Evolutionary conservation across 64 coral and sea anemone genomes (phyloP), one percentile per base, ranked within the genome.

Genomic region (Pocillopora verrucosa): DNA sequence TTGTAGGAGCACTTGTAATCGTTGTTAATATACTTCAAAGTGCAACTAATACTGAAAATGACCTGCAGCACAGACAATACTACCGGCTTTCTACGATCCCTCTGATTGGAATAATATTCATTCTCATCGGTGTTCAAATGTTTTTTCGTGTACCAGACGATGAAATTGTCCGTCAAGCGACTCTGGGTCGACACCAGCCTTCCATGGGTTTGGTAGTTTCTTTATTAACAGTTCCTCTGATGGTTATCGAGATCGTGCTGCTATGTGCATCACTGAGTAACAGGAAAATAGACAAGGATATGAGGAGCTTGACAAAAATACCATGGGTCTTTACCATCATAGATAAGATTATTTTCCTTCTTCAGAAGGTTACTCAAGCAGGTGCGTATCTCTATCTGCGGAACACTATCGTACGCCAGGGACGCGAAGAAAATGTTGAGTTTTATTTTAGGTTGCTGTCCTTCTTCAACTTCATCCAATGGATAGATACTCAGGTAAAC

Each of bases 361-460:
- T 73, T 56, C 92, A 94, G 45, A 94, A 94, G 63, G n/a, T 90
- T 36, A 69, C 90, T 72, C 92, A 90, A 60, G 80, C 58, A 4
- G 58, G 72, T 34, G 25, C 77, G 11, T 94, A 94, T 45, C 1
- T 90, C 1, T 79, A 72, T 16, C 51, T 94, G 11, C 65, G 88
- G 51, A 90, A 86, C 37, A 90, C 84, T 34, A 19, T 78, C 35
- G n/a, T 58, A 1, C 56, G 72, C 20, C 30, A 2, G 19, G 61
- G 72, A 7, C 86, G 87, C 67, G 38, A 45, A 72, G 56, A 60
- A 17, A 90, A 77, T 36, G 92, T 82, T 11, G 20, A 70, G 25
- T 94, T 94, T 87, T 94, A 86, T 87, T 90, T 94, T 59, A 87
- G 89, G 75, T 74, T 90, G 26, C 17, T 94, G 67, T 74, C 92